These are phyloP conservation scores for Parnassius mnemosyne DNA, from an alignment of 2,888 invertebrate species.

Conservation along the genomic window DNA sequence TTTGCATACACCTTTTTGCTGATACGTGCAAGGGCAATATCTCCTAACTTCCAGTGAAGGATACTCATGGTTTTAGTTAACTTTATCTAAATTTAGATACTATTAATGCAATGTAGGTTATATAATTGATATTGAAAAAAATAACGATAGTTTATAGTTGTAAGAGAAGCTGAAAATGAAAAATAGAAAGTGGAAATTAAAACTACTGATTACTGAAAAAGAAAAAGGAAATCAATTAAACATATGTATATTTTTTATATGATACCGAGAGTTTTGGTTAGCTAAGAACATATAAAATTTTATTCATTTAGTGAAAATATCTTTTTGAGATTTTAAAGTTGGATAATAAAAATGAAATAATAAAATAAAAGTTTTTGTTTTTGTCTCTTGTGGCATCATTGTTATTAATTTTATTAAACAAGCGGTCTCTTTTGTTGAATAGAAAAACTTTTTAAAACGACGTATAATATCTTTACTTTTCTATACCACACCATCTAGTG, in stretches of 20 bases:
- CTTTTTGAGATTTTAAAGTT: too few species aligned
- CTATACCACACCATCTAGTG: constrained; percentile 20
- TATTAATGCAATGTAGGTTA: neutral
- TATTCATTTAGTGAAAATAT: too few species aligned
- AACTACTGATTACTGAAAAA: neutral
- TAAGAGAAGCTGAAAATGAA: neutral
- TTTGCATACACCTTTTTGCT: constrained; percentile 65
- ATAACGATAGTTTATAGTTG: neutral
- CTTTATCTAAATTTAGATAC: neutral
- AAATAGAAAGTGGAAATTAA: neutral
- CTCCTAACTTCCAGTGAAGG: constrained; percentile 70
- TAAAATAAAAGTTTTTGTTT: neutral
- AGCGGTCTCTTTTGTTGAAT: constrained; percentile 8
- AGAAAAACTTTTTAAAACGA: neutral
- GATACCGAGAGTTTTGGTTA: too few species aligned
- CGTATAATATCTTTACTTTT: neutral
- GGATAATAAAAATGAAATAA: neutral
- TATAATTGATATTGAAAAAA: neutral
- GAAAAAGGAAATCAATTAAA: constrained; percentile 3
- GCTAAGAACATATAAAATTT: too few species aligned
- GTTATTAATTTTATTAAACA: neutral
- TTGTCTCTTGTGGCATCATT: neutral
- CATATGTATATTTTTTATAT: neutral
- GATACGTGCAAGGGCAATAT: constrained; percentile 62
- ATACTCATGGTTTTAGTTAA: constrained; percentile 42